phyloP scores from a whole-genome alignment of 2,113 vertebrate genomes.

The Micromys minutus region DNA sequence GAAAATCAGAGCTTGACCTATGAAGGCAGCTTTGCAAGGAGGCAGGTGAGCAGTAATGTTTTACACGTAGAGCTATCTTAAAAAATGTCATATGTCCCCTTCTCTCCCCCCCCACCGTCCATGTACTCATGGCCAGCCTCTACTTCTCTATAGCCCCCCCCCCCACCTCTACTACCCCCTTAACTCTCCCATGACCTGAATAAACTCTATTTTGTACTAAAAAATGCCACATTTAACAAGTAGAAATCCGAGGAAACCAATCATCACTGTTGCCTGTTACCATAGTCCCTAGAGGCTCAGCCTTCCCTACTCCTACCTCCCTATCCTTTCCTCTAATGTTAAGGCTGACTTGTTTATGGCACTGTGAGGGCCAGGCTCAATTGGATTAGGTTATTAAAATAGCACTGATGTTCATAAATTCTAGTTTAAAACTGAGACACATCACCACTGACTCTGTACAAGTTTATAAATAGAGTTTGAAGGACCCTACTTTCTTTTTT shows the following conservation, averaged over 20 bases:
- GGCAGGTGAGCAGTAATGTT: background rate
- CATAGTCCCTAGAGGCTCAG: background rate
- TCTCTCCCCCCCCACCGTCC: too few species aligned
- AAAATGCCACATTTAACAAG: background rate
- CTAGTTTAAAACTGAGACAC: background rate
- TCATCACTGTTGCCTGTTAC: background rate
- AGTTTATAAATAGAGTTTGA: background rate
- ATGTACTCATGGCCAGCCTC: too few species aligned
- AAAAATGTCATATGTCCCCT: too few species aligned
- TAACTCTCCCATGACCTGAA: too few species aligned
- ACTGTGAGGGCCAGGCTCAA: background rate
- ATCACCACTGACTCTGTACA: background rate
- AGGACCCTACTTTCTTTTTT: background rate
- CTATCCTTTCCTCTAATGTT: background rate
- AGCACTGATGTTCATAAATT: background rate
- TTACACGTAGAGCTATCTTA: background rate
- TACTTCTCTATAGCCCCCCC: too few species aligned
- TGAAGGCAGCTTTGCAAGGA: background rate
- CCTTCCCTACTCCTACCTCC: background rate
- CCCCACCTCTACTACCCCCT: too few species aligned
- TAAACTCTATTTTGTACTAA: too few species aligned
- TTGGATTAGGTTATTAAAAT: background rate
- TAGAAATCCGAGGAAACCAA: constrained; percentile 3
- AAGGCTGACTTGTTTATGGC: background rate
- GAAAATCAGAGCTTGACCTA: background rate